Evolutionary conservation across 2,113 vertebrate genomes (phyloP), one percentile per base, ranked within the genome.

Genomic region (Cromileptes altivelis): DNA sequence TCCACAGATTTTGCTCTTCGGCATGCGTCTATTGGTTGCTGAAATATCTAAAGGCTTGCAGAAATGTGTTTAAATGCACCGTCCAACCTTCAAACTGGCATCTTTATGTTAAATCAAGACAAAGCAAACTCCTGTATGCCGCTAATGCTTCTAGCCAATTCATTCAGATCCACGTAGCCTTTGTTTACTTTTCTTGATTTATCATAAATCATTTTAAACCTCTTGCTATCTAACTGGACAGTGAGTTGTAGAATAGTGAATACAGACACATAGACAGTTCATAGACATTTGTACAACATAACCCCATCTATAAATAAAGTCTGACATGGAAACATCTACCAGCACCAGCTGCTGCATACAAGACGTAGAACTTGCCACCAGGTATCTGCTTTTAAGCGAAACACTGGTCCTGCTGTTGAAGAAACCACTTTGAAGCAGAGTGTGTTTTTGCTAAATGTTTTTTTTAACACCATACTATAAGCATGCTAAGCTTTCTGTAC

Each of bases 221-320:
- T 50, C 49, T 50, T 50, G 4, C 49, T 4, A 13, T 63, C 13
- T 19, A 71, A 79, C 0, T 71, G 52, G 78, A 84, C 14, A 64
- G 15, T 68, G 80, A 56, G 60, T 52, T 57, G 47, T 60, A 77
- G 84, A 85, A 87, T 56, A 86, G 69, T 76, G 57, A 84, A 75
- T 57, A 91, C 76, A 91, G 77, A 93, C 84, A 91, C 79, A 78
- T 6, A 79, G 42, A 70, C 33, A 80, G 55, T 74, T 88, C 72
- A 72, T 56, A 80, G 82, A 92, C 61, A 87, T 78, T 76, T 82
- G 58, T 75, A 91, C 81, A 92, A 75, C 56, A 82, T 63, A 79
- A 76, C 50, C 40, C 60, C 81, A 76, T 80, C 70, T 19, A 73
- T 50, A 78, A 82, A 85, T 30, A 81, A 62, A 76, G 30, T 68